Percentiles rank a stretch among this genome's conserved stretches.
These are phyloP conservation scores for Episyrphus balteatus DNA, from an alignment of 1,140 invertebrate genomes.

Conservation along the genomic window DNA sequence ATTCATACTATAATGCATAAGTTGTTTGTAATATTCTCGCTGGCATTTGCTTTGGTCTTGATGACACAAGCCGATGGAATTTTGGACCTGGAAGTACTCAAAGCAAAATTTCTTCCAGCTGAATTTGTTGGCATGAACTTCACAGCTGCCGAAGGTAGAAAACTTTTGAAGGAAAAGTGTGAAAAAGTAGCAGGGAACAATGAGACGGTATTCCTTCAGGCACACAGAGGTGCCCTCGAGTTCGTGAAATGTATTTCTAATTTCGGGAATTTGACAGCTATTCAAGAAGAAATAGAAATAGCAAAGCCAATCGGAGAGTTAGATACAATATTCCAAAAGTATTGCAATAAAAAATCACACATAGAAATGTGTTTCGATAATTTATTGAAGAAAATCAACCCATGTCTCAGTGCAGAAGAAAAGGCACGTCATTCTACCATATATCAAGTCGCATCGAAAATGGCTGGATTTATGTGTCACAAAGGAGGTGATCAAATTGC, in stretches of 20 bases:
- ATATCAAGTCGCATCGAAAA: constrained; percentile 50
- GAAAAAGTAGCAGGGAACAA: constrained; percentile 25
- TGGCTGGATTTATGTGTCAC: constrained; percentile 58
- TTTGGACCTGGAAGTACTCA: too few species aligned
- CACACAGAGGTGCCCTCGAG: constrained; percentile 24
- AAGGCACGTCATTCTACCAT: constrained; percentile 36
- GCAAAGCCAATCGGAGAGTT: constrained; percentile 48
- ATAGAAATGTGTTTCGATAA: constrained; percentile 49
- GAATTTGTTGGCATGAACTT: constrained; percentile 1
- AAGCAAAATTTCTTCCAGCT: too few species aligned
- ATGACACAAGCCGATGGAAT: too few species aligned
- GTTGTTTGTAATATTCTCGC: too few species aligned
- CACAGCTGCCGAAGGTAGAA: constrained; percentile 17
- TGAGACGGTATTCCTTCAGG: constrained; percentile 21
- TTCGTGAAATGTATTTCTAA: constrained; percentile 37
- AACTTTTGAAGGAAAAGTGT: constrained; percentile 25
- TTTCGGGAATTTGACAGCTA: constrained; percentile 39
- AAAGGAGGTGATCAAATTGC: constrained; percentile 73
- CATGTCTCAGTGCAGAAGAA: constrained; percentile 52
- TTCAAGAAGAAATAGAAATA: constrained; percentile 48
- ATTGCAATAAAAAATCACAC: constrained; percentile 50
- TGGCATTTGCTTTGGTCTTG: too few species aligned
- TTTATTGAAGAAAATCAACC: constrained; percentile 45
- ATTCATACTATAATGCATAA: too few species aligned
- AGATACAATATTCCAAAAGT: constrained; percentile 51